Base-by-base conservation (phyloP, 2,113 vertebrate genomes). In the Marmota flaviventris region DNA sequence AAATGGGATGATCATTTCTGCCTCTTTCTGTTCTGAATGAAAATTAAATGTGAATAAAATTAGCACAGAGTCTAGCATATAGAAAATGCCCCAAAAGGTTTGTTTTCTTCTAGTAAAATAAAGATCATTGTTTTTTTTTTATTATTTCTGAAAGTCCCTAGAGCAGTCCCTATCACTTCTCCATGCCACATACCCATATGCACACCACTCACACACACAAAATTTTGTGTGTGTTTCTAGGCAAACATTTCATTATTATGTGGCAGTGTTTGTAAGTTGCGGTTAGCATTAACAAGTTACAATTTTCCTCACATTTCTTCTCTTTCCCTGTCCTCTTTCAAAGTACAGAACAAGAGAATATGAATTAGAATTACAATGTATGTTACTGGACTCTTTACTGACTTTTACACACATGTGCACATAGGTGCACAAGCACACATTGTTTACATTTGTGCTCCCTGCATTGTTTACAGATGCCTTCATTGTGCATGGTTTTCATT, bases 21-120 rank as follows among this genome's bases (percentile, higher is more conserved):
- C 7, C 24, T 92, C 48, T 48, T 32, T 85, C 5, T 85, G 17
- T 85, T 89, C 67, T 92, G 91, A 95, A 93, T 86, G 70, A 92
- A 97, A 56, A 63, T 72, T 81, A 88, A 85, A 89, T 85, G 37
- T 73, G 84, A 92, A 81, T 82, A 73, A 77, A 93, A 89, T 95
- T 77, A 86, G n/a, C 75, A 75, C 45, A 85, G 39, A 27, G 14
- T 94, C 76, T 79, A 39, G 34, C 39, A 20, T 84, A n/a, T 24
- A 65, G 70, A 93, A 20, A 24, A 61, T 78, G 37, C 29, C 93
- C 17, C 42, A 42, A 83, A 96, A 32, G 16, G 6, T 78, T 91
- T 94, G 13, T 58, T 91, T 83, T 84, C 42, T 92, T 69, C 79
- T 89, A 37, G 58, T 93, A 51, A 94, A 83, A 76, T 87, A 51